Base-by-base conservation (phyloP, 2,797 vertebrate genomes). In the Otus scops region DNA sequence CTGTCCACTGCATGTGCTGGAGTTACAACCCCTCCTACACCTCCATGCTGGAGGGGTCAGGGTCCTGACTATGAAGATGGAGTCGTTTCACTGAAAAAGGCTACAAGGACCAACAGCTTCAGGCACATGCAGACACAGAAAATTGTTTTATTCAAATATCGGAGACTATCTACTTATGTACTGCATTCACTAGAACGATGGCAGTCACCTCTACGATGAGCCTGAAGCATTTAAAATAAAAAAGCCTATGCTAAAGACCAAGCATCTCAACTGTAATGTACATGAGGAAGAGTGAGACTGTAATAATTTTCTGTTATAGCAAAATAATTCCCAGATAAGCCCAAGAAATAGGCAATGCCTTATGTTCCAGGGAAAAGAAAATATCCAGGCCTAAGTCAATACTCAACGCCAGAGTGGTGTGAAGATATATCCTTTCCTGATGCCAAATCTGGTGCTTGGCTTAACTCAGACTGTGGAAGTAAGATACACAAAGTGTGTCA, bases 241-340 rank as follows among this genome's bases (percentile, higher is more conserved):
- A 21, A 38, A 50, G 1, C 14, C 7, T 43, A 2, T 57, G 22
- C 1, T 39, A 45, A 89, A 87, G 22, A 57, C 36, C 17, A 88
- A 59, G 8, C 0, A 0, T 75, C 36, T 94, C 11, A 50, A 14
- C 9, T 39, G 13, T 41, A 47, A 65, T 9, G 23, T 47, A 51
- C n/a, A 12, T 21, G 11, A 70, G 38, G 45, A 64, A 78, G 41
- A 86, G 5, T 43, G 45, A 71, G 23, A 32, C 43, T 68, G 12
- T 57, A 61, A 57, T 86, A 0, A 43, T 69, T 87, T 85, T 13
- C 16, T 79, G 27, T 50, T 47, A 15, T 9, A 85, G 36, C 28
- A 73, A 91, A 92, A 51, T 53, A 84, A 50, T 48, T 88, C 54
- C 28, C 17, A 76, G 41, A 39, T 51, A 77, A 92, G 6, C 51